phyloP scores from a whole-genome alignment of 1,140 invertebrate genomes.

The Diploscapter pachys region DNA sequence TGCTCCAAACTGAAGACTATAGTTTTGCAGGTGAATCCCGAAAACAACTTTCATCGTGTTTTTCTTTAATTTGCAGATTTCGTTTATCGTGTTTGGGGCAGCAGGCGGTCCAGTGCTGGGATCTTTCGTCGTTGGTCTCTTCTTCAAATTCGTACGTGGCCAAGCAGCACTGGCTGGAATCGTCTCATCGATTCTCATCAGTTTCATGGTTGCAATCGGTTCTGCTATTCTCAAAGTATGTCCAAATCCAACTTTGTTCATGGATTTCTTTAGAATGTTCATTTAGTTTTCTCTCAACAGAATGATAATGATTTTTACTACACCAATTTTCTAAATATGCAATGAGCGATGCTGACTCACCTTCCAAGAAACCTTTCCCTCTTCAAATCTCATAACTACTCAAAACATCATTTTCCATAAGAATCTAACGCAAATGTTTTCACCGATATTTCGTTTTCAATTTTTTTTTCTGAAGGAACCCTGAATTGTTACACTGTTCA shows the following conservation, averaged over 20 bases:
- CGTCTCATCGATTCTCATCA: constrained; percentile 21
- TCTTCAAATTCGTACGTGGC: constrained; percentile 40
- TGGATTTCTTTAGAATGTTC: background rate
- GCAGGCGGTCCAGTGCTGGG: constrained; percentile 43
- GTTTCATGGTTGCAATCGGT: constrained; percentile 30
- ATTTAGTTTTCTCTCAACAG: background rate
- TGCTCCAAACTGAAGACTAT: constrained; percentile 35
- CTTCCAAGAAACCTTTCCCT: background rate
- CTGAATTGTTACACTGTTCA: too few relatives aligned
- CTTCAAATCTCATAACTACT: constrained; percentile 2
- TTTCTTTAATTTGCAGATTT: constrained; percentile 28
- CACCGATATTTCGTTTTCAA: too few relatives aligned
- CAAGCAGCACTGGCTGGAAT: constrained; percentile 39
- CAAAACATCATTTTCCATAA: background rate
- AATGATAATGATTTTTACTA: constrained; percentile 4
- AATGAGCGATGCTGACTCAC: background rate
- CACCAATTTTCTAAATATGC: background rate
- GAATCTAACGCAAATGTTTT: too few relatives aligned
- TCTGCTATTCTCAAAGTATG: constrained; percentile 15
- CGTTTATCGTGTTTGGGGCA: constrained; percentile 49
- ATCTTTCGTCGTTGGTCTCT: constrained; percentile 44
- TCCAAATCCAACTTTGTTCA: background rate
- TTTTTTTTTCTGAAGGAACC: too few relatives aligned
- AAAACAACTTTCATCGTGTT: background rate
- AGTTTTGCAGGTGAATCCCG: constrained; percentile 37